Conservation (phyloP, 2,797 vertebrate species). For the Danio choprae region DNA sequence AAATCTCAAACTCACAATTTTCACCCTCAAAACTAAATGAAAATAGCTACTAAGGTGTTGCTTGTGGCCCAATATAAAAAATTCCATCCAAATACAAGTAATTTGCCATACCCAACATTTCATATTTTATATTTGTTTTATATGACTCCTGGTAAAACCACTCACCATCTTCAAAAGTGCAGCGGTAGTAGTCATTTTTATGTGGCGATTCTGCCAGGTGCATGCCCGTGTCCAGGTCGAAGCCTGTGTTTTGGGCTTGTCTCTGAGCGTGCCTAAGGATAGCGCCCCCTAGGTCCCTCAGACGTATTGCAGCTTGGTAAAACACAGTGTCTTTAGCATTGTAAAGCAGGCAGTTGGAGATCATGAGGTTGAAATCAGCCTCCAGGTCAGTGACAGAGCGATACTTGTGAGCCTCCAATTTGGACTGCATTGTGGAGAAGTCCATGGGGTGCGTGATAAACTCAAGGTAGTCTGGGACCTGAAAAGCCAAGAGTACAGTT, state of each 20-base stretch:
- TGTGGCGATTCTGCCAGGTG: constrained; percentile 87
- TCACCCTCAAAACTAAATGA: background rate
- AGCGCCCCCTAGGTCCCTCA: constrained; percentile 85
- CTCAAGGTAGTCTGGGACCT: constrained; percentile 93
- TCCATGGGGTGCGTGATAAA: constrained; percentile 91
- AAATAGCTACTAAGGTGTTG: background rate
- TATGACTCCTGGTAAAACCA: background rate
- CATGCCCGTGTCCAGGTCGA: constrained; percentile 83
- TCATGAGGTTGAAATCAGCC: constrained; percentile 90
- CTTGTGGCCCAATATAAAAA: background rate
- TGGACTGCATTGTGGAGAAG: constrained; percentile 90
- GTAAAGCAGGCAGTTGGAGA: constrained; percentile 91
- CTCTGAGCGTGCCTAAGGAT: constrained; percentile 84
- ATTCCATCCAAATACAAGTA: background rate
- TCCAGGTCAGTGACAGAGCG: constrained; percentile 86
- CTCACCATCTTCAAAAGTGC: constrained; percentile 91
- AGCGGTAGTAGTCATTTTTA: constrained; percentile 87
- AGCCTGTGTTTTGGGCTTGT: constrained; percentile 86
- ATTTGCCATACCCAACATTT: background rate
- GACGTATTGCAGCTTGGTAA: constrained; percentile 86
- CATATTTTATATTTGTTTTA: background rate
- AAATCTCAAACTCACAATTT: no score
- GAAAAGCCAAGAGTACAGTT: constrained; percentile 4
- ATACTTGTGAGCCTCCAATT: constrained; percentile 88
- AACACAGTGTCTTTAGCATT: constrained; percentile 91